phyloP scores from a whole-genome alignment of 1,140 invertebrate genomes.

The Plectrocnemia conspersa region DNA sequence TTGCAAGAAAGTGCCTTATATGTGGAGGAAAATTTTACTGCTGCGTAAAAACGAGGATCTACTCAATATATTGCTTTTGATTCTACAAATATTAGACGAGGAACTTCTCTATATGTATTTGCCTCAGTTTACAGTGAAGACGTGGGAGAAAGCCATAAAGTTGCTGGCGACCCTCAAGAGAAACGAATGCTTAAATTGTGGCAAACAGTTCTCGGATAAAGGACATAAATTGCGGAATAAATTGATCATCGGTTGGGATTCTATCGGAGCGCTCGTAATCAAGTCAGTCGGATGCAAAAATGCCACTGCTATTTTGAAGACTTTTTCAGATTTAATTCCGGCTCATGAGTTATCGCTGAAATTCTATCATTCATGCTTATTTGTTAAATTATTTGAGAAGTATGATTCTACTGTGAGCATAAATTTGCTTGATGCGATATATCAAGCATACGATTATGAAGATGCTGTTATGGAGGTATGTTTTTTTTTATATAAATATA shows the following conservation, averaged over 20 bases:
- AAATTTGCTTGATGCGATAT: constrained; percentile 46
- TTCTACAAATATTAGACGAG: constrained; percentile 50
- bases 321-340: constrained; percentile 43
- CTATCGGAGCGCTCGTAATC: constrained; percentile 45
- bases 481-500: constrained; percentile 16
- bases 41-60: constrained; percentile 48
- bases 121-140: constrained; percentile 47
- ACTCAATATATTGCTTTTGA: constrained; percentile 44
- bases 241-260: constrained; percentile 48
- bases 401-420: constrained; percentile 41
- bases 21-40: constrained; percentile 53
- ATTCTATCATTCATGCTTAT: constrained; percentile 46
- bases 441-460: constrained; percentile 43
- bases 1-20: constrained; percentile 55
- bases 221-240: constrained; percentile 27
- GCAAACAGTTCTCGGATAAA: constrained; percentile 35
- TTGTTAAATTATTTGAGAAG: constrained; percentile 45
- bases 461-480: constrained; percentile 44
- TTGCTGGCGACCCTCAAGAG: constrained; percentile 45
- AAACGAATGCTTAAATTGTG: constrained; percentile 49
- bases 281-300: constrained; percentile 49
- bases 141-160: constrained; percentile 46
- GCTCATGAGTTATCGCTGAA: constrained; percentile 43
- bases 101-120: constrained; percentile 46
- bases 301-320: constrained; percentile 44